These are phyloP conservation scores for Calcarius lapponicus DNA, from an alignment of 2,797 vertebrate genomes.

Conservation along the genomic window DNA sequence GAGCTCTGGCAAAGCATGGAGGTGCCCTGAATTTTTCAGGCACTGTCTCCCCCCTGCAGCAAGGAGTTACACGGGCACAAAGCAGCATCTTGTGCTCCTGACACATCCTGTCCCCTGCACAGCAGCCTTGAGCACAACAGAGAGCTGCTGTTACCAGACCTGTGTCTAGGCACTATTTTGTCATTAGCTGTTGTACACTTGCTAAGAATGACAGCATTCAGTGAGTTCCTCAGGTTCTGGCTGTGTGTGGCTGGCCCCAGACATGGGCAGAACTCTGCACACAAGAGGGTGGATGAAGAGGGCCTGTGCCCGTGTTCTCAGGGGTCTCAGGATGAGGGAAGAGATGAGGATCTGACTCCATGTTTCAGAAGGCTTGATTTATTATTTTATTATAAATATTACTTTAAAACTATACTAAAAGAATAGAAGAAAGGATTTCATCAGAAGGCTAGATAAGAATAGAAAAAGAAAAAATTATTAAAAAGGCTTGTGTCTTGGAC, in stretches of 20 bases:
- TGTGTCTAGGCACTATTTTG: not conserved
- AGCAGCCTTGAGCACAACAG: not conserved
- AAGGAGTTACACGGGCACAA: not conserved
- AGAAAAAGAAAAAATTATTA: too few species aligned
- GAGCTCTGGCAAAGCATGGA: not conserved
- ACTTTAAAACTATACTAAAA: too few species aligned
- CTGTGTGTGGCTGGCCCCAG: not conserved
- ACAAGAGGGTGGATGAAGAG: not conserved
- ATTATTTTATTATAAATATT: too few species aligned
- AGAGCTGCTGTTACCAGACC: not conserved
- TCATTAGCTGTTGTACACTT: not conserved
- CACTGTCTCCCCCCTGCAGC: not conserved
- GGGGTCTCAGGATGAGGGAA: too few species aligned
- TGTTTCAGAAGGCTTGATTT: too few species aligned
- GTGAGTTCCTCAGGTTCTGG: not conserved
- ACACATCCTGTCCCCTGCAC: rapidly evolving
- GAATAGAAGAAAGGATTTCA: too few species aligned
- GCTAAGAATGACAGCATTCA: not conserved
- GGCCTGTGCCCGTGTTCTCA: too few species aligned
- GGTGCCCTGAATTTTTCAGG: not conserved
- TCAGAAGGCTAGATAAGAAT: too few species aligned
- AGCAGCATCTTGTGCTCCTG: not conserved
- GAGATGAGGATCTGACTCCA: too few species aligned
- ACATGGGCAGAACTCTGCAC: not conserved
- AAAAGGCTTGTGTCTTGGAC: too few species aligned